A percentile compares a stretch with the other conserved stretches of the same genome.
These are phyloP conservation scores for Rhabdophis nuchalis DNA, from an alignment of 2,797 vertebrate genomes.

Conservation along the genomic window DNA sequence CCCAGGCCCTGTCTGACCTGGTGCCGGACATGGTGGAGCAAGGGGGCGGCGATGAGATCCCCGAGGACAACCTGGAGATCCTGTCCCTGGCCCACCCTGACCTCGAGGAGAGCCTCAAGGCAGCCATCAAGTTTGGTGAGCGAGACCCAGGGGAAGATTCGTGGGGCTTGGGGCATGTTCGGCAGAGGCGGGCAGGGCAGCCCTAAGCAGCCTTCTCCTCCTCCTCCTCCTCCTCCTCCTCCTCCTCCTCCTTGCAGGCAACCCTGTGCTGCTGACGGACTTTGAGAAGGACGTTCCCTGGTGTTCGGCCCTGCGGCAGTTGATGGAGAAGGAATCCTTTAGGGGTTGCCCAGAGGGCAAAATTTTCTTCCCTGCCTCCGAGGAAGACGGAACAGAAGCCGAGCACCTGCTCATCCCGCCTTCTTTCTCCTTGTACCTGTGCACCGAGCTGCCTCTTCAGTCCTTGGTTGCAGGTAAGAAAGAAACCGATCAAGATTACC, in stretches of 20 bases:
- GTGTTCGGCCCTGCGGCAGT: slow-evolving; percentile 62
- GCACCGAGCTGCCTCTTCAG: slow-evolving; percentile 70
- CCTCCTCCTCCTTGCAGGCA: slow-evolving; percentile 59
- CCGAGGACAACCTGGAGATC: slow-evolving; percentile 34
- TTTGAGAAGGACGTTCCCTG: slow-evolving; percentile 64
- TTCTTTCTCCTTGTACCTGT: slow-evolving; percentile 75
- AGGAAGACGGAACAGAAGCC: background rate
- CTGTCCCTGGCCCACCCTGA: slow-evolving; percentile 72
- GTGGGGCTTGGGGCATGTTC: fast-evolving
- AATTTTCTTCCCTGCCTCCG: background rate
- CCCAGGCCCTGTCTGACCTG: background rate
- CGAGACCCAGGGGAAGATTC: background rate
- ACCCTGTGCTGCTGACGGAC: slow-evolving; percentile 73
- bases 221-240: fast-evolving
- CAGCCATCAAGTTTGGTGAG: slow-evolving; percentile 73
- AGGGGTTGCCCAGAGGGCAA: background rate
- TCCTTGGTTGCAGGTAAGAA: slow-evolving; percentile 70
- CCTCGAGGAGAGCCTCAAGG: slow-evolving; percentile 69
- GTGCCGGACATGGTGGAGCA: background rate
- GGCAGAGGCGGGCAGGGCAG: fast-evolving
- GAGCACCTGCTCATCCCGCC: slow-evolving; percentile 42
- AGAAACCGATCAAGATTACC: background rate
- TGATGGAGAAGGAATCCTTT: slow-evolving; percentile 49
- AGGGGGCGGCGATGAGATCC: background rate
- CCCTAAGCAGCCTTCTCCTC: fast-evolving